These are phyloP conservation scores for Prunella himalayana DNA, from an alignment of 2,113 vertebrate species.

Conservation along the genomic window DNA sequence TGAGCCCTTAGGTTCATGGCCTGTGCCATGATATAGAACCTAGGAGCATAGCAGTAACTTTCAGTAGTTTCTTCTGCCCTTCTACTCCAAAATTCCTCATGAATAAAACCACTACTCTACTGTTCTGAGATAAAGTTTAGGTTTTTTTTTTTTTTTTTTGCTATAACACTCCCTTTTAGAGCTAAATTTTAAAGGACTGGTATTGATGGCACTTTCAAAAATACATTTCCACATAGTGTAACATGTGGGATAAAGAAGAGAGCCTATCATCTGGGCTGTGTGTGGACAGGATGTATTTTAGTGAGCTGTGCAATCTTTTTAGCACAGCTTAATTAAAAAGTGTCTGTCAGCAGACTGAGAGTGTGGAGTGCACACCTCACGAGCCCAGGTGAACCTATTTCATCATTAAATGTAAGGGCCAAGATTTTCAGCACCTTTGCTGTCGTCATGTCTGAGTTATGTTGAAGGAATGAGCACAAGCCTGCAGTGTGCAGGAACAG, in stretches of 20 bases:
- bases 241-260: not conserved
- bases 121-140: not conserved
- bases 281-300: not conserved
- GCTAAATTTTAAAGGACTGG: not conserved
- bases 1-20: not conserved
- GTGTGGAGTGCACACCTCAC: not conserved
- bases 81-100: not conserved
- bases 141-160: not conserved
- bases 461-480: not conserved
- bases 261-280: not conserved
- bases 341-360: not conserved
- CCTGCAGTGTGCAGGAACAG: not conserved
- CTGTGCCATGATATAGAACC: not conserved
- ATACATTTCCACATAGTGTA: not conserved
- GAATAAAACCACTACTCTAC: not conserved
- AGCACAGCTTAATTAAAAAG: not conserved
- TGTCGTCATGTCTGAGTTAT: not conserved
- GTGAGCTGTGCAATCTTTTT: not conserved
- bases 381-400: not conserved
- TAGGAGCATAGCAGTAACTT: not conserved
- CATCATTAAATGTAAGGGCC: not conserved
- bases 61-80: not conserved
- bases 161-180: not conserved
- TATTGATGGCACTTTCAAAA: slow-evolving; percentile 7
- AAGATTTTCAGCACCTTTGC: not conserved